Evolutionary conservation across 2,888 invertebrate genomes (phyloP), one percentile per base, ranked within the genome.

Genomic region (Harpagoxenus sublaevis): DNA sequence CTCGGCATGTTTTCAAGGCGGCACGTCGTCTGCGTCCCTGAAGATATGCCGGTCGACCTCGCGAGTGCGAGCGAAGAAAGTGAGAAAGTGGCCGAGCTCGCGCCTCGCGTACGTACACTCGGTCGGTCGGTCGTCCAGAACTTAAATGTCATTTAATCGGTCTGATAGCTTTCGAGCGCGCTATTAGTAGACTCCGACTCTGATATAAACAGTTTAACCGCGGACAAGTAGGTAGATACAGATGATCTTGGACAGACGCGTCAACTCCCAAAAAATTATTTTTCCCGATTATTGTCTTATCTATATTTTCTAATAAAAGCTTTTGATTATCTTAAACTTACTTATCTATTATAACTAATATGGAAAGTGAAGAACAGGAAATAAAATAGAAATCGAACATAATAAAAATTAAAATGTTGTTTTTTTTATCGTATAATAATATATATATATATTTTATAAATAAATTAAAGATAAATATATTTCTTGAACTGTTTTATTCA

Each of bases 21-120:
- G 89, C 86, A 82, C 66, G 85, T 78, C 83, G 89, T 88, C 88
- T 90, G 86, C 90, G 90, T 90, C 90, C 90, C 92, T 92, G 93
- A 92, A 92, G 84, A 88, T 89, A 89, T 84, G 87, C 84, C 88
- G 93, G 93, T 91, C 92, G 94, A 94, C 93, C 94, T 94, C 94
- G 93, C 91, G 87, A 89, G 88, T 89, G 87, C 88, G 89, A 81
- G 60, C 79, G 91, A 94, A 93, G 94, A 94, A 94, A 94, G 94
- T 87, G 93, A 94, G 94, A 94, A 94, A 94, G 94, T 92, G 90
- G 84, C 85, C 82, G 48, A 85, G 66, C 82, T 87, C 86, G 23
- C 23, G 23, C 84, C 77, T 74, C 86, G 73, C 81, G 45, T 45
- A 55, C 23, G 23, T 45, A 74, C 66, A 77, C 62, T 86, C 70